Evolutionary conservation across 2,888 invertebrate species (phyloP).

Genomic region (Drosophila testacea): DNA sequence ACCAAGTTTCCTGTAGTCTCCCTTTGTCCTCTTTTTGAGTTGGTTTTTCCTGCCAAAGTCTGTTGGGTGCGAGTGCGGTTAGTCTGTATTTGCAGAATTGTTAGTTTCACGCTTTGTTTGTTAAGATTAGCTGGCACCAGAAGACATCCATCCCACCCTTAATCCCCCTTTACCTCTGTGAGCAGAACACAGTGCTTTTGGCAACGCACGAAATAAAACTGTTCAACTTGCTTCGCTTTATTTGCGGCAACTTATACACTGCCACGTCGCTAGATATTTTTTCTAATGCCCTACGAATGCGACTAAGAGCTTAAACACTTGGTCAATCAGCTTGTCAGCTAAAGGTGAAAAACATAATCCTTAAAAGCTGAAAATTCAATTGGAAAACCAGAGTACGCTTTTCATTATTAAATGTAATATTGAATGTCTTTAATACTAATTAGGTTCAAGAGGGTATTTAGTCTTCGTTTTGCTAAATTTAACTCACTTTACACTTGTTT

Average conservation of each 20-base stretch:
- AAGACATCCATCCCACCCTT: slow-evolving; percentile 8
- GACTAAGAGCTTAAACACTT: slow-evolving; percentile 25
- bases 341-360: background rate
- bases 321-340: slow-evolving; percentile 10
- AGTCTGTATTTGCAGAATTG: slow-evolving; percentile 76
- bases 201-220: slow-evolving; percentile 68
- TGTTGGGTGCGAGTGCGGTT: slow-evolving; percentile 52
- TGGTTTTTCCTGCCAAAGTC: slow-evolving; percentile 3
- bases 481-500: slow-evolving; percentile 47
- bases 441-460: slow-evolving; percentile 43
- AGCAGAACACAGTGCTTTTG: slow-evolving; percentile 36
- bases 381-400: background rate
- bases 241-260: slow-evolving; percentile 69
- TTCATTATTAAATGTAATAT: background rate
- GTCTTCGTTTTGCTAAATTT: slow-evolving; percentile 33
- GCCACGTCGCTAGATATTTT: slow-evolving; percentile 53
- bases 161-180: slow-evolving; percentile 4
- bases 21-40: background rate
- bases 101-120: slow-evolving; percentile 66
- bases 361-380: background rate
- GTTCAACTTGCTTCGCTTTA: slow-evolving; percentile 65
- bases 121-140: slow-evolving; percentile 57
- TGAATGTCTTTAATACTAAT: background rate
- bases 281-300: slow-evolving; percentile 32
- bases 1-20: slow-evolving; percentile 28